A percentile compares a stretch with the other conserved stretches of the same genome.
These are phyloP conservation scores for Drosophila bocqueti DNA, from an alignment of 1,140 invertebrate genomes.

Conservation along the genomic window DNA sequence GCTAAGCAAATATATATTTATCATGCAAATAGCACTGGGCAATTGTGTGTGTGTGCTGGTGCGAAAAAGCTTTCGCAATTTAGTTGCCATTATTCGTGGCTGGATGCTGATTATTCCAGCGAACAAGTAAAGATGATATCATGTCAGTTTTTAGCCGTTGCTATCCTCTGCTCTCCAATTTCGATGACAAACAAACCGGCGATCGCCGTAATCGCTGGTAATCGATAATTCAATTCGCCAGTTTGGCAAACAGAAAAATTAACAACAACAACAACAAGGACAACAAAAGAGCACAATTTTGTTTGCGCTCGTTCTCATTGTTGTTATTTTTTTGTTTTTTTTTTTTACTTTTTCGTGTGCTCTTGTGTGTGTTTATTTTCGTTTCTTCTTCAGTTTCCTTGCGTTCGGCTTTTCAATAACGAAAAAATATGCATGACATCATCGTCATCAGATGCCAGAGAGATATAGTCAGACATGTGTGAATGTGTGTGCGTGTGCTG, in stretches of 20 bases:
- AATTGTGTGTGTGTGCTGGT: slow-evolving; percentile 4
- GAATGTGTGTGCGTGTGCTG: neutral
- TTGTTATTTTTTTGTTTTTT: neutral
- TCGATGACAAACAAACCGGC: slow-evolving; percentile 38
- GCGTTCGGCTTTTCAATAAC: slow-evolving; percentile 71
- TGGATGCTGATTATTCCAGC: slow-evolving; percentile 46
- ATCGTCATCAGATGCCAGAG: slow-evolving; percentile 52
- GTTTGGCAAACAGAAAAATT: slow-evolving; percentile 6
- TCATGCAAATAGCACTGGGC: slow-evolving; percentile 29
- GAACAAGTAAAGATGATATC: slow-evolving; percentile 35
- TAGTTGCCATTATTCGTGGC: slow-evolving; percentile 39
- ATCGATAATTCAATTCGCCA: slow-evolving; percentile 33
- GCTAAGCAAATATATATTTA: slow-evolving; percentile 35
- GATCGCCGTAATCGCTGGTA: slow-evolving; percentile 23
- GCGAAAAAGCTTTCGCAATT: slow-evolving; percentile 45
- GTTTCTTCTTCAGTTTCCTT: slow-evolving; percentile 56
- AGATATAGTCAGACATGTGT: slow-evolving; percentile 41
- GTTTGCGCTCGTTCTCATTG: slow-evolving; percentile 38
- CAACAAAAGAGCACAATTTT: slow-evolving; percentile 31
- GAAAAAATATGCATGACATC: slow-evolving; percentile 83
- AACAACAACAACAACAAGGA: slow-evolving; percentile 7
- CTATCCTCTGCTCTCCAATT: neutral
- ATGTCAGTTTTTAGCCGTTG: slow-evolving; percentile 42
- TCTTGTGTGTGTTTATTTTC: slow-evolving; percentile 36
- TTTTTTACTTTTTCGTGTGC: slow-evolving; percentile 7